Base-by-base conservation (phyloP, 53 echinoderm and acorn worm species). In the Holothuria scabra region DNA sequence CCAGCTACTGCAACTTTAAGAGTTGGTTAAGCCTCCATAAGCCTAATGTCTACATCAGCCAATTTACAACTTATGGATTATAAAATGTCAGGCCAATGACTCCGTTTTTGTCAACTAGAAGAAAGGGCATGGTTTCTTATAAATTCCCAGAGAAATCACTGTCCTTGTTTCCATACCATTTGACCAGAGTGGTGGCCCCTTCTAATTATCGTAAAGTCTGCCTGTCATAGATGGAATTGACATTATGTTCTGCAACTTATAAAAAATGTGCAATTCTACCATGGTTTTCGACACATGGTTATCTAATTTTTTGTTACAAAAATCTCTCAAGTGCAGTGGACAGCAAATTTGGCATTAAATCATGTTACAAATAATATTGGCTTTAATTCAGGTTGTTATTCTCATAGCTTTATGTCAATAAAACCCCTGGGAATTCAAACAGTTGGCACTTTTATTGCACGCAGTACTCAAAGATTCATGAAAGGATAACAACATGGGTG, bases 171-270 rank as follows among this genome's bases (percentile, higher is more conserved):
- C 38, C 21, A 21, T 78, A 21, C 78, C 11, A 28, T 30, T n/a
- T 58, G 78, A 58, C 78, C 78, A 58, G 30, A 56, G 52, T 29
- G 60, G 62, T 41, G 82, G 38, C 82, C 81, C 82, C 82, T 81
- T 81, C 82, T 81, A 61, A 81, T 81, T 81, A 81, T 81, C 82
- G 82, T 81, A 81, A 81, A 81, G 82, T 81, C 82, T 81, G 49
- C 9, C 60, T 58, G 58, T 58, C 78, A 78, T 78, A 24, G 57
- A 56, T 57, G 57, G 56, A 19, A 38, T 78, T 78, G 78, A 78
- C 78, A 57, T 78, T 78, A 78, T 78, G 78, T 33, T 78, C 78
- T 56, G 78, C 32, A 56, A n/a, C 28, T 30, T 56, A 78, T 78
- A 56, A 56, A 58, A 78, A 52, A 78, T 52, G 78, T 78, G 78